Evolutionary conservation across 2,113 vertebrate genomes (phyloP), one percentile per base, ranked within the genome.

Genomic region (Urocynchramus pylzowi): DNA sequence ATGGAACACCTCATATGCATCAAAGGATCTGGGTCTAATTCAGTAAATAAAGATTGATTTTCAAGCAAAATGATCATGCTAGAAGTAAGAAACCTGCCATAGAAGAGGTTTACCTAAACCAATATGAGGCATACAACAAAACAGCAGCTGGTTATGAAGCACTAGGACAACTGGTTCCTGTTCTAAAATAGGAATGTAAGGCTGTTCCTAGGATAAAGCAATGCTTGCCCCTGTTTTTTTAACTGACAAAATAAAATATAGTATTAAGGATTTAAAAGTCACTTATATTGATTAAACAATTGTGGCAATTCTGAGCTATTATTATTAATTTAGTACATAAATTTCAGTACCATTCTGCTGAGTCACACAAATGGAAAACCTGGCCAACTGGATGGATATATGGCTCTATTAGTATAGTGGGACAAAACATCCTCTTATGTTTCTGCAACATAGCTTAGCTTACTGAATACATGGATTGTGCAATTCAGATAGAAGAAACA

Each of bases 201-300:
- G 52, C 10, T 78, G 9, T 17, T 50, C 18, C 30, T 85, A 44
- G 76, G 60, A 79, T 61, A 70, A 67, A 93, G 35, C 68, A 92
- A 57, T 27, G 27, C 13, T 59, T 78, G 24, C 20, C 37, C 8
- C 12, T 53, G 28, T 63, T 68, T 28, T 44, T 44, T 65, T 50
- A 83, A 41, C 67, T 86, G 83, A 74, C 68, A 84, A 92, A 73
- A 85, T 90, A 84, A 95, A 89, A 90, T 79, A 56, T 9, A 84
- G 65, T 63, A 65, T 30, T 45, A 69, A 91, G 78, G 24, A 68
- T 79, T 96, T 88, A 73, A 87, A 95, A 94, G 87, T 90, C 59
- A 90, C 39, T 85, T 93, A 15, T 85, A 94, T 91, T 83, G 90
- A 97, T 87, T 90, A 91, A 94, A 85, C 78, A 87, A 41, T 91